These are phyloP conservation scores for Campylorhamphus procurvoides DNA, from an alignment of 2,113 vertebrate genomes.

Conservation along the genomic window DNA sequence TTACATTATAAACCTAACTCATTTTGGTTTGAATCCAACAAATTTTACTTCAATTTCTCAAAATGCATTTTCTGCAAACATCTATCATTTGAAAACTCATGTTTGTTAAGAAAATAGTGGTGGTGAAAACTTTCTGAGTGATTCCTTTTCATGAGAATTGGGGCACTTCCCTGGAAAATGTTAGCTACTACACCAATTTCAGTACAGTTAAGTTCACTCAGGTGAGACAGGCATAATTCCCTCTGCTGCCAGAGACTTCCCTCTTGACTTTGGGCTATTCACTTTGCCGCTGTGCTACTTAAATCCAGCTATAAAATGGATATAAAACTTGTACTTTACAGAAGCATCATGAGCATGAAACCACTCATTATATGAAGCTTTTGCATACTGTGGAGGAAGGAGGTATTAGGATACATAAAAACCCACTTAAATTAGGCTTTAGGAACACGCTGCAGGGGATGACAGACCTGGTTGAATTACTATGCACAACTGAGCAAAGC, in stretches of 20 bases:
- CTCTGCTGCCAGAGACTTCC: background rate
- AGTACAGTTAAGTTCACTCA: background rate
- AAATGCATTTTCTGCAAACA: background rate
- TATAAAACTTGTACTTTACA: background rate
- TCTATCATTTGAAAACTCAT: background rate
- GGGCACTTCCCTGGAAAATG: background rate
- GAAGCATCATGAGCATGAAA: background rate
- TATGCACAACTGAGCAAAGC: background rate
- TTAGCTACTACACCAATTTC: background rate
- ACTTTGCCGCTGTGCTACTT: background rate
- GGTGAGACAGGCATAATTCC: background rate
- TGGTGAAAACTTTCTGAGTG: background rate
- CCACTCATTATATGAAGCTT: background rate
- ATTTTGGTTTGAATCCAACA: background rate
- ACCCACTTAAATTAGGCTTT: background rate
- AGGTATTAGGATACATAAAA: background rate
- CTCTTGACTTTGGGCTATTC: background rate
- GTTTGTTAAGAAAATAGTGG: background rate
- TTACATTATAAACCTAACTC: background rate
- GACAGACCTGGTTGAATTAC: background rate
- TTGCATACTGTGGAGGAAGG: background rate
- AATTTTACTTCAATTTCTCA: background rate
- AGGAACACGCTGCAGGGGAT: background rate
- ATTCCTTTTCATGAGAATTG: background rate
- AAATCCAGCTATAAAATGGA: background rate